Base-by-base conservation (phyloP, 2,888 invertebrate species). In the Parelbella ahira region DNA sequence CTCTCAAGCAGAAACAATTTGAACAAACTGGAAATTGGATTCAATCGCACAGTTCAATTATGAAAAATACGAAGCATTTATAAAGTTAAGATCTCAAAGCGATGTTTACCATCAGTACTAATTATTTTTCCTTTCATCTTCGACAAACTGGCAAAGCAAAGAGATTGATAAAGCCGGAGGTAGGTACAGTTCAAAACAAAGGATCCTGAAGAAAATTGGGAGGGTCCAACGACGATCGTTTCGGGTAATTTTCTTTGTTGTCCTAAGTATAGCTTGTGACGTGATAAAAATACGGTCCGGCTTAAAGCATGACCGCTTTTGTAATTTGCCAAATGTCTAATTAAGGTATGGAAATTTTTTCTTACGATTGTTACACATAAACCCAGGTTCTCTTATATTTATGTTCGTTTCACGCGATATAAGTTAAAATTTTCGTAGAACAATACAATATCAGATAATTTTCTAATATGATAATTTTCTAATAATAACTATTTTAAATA, bases 91-190 rank as follows among this genome's bases (percentile, higher is more conserved):
- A 18, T 3, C 8, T 6, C 11, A 20, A 13, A 28, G 41, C 18
- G 20, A 13, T 42, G 48, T 49, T 60, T 29, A 50, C 57, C 58
- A 61, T 55, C 48, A 49, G 39, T 50, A 60, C 61, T 75, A 76
- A 77, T 79, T 75, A 78, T 72, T 68, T 74, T 68, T 63, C 54
- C 70, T 73, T 78, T 79, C 60, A 75, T 76, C 66, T 68, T 58
- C 47, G 50, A 51, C 48, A 51, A 63, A 63, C 60, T 63, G 61
- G 61, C 60, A 64, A 71, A 72, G 61, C 59, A 66, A 73, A 74
- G 61, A 60, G 63, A 73, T 73, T 63, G 69, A 64, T 60, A 63
- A 72, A 68, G 63, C 60, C 54, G 54, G 53, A 48, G 12, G 7
- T 27, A 52, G 59, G 45, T 51, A 50, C 43, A 50, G 58, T 57